Evolutionary conservation across 2,797 vertebrate species (phyloP), one percentile per base, ranked within the genome.

Genomic region (Mareca penelope): DNA sequence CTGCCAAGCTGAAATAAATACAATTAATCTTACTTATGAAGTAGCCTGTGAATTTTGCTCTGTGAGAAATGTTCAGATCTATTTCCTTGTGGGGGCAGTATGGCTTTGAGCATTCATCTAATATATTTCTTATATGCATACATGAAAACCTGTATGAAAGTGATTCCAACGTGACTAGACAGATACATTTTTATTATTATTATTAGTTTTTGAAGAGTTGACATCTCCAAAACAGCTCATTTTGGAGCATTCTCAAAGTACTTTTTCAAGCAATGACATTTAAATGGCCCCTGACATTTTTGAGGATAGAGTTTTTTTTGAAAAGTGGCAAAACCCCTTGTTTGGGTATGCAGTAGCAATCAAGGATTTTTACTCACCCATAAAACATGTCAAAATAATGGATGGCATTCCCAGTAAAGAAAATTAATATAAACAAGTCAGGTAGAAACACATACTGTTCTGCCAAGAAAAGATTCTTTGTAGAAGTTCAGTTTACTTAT

Each of bases 341-440:
- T 37, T 94, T 87, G 50, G 8, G 59, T 61, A 80, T 68, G 64
- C 48, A 80, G 68, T 21, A 46, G 35, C 46, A 85, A 85, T 94
- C 65, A 80, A 91, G 71, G 71, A 92, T 63, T 82, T 86, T 86
- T 76, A 89, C 68, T 96, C 65, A 71, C 61, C 68, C 68, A 81
- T 79, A 96, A 81, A 95, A 60, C 21, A 71, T 50, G 91, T 94
- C 85, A 96, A 92, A 94, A 88, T 96, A 96, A 97, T 56, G 70
- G 64, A 96, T 92, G 57, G 59, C 50, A 88, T 40, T 64, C 69
- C 59, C 39, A 65, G 50, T 80, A 96, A 96, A 91, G 85, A 93
- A 97, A 97, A 95, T 93, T 89, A 95, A 94, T 95, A 96, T 97
- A 87, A 96, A 89, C 67, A 94, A 92, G 33, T 93, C 92, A 89